These are phyloP conservation scores for Myxocyprinus asiaticus DNA, from an alignment of 2,113 vertebrate species.

Conservation along the genomic window DNA sequence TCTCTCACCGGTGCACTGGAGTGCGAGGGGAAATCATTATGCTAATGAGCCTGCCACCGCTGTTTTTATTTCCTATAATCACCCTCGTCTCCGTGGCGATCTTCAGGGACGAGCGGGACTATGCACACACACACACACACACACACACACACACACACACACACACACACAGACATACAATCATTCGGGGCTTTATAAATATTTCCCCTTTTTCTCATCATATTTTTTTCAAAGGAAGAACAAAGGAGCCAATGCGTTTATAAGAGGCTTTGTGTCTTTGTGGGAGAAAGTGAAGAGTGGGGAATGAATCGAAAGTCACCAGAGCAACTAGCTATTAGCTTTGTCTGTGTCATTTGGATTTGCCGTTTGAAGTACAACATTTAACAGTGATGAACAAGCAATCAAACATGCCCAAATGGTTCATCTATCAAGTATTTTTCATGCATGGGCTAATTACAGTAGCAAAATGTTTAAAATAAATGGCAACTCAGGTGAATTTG, in stretches of 20 bases:
- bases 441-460: not conserved
- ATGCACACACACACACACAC: conserved; percentile 17
- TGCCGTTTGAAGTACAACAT: conserved; percentile 15
- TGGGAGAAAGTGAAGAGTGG: not conserved
- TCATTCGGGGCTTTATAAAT: conserved; percentile 73
- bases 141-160: too few species aligned
- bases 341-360: too few species aligned
- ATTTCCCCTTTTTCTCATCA: conserved; percentile 58
- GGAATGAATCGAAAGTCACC: too few species aligned
- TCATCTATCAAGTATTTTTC: not conserved
- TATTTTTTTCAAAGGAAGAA: conserved; percentile 62
- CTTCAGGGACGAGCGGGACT: conserved; percentile 69
- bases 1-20: conserved; percentile 66
- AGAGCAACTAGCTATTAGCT: too few species aligned
- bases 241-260: conserved; percentile 46
- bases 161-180: conserved; percentile 40
- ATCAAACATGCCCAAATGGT: not conserved
- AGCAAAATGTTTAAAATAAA: not conserved
- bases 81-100: conserved; percentile 75
- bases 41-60: conserved; percentile 64
- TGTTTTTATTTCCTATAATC: conserved; percentile 79
- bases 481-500: not conserved
- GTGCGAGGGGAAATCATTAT: conserved; percentile 66
- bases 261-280: conserved; percentile 36
- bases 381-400: conserved; percentile 16